Evolutionary conservation across 2,113 vertebrate species (phyloP).

Genomic region (Muntiacus muntjak): DNA sequence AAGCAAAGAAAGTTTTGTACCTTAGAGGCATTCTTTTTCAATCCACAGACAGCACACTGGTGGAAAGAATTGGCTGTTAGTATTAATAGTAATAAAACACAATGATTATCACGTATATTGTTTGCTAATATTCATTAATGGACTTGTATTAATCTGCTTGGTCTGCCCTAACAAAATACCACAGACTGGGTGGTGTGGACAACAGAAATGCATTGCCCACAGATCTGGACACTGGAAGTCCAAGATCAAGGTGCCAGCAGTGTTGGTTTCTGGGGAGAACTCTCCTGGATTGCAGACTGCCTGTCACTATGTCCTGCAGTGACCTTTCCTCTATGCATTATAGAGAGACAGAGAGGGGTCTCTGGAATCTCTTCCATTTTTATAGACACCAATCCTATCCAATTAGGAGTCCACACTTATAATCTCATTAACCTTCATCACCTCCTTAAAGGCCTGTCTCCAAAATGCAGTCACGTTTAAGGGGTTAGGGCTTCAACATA

Average conservation of each 20-base stretch:
- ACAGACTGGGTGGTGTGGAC: background rate
- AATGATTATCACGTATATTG: background rate
- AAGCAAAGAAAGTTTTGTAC: background rate
- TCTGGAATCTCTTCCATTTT: background rate
- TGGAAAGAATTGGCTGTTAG: background rate
- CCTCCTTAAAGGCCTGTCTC: background rate
- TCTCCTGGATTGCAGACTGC: background rate
- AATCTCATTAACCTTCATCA: background rate
- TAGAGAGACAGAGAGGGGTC: background rate
- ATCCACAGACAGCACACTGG: background rate
- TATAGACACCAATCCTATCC: background rate
- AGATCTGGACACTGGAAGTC: background rate
- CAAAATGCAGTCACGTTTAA: background rate
- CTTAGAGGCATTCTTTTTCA: background rate
- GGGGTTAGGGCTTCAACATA: background rate
- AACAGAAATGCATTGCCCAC: background rate
- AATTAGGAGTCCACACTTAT: background rate
- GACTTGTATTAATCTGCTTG: background rate
- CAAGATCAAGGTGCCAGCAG: background rate
- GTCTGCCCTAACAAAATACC: background rate
- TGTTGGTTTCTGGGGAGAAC: background rate
- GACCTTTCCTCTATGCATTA: background rate
- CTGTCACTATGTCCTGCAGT: background rate
- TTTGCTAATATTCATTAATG: background rate
- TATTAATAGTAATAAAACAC: background rate